These are phyloP conservation scores for Vulpes vulpes DNA, from an alignment of 2,113 vertebrate species.

Conservation along the genomic window DNA sequence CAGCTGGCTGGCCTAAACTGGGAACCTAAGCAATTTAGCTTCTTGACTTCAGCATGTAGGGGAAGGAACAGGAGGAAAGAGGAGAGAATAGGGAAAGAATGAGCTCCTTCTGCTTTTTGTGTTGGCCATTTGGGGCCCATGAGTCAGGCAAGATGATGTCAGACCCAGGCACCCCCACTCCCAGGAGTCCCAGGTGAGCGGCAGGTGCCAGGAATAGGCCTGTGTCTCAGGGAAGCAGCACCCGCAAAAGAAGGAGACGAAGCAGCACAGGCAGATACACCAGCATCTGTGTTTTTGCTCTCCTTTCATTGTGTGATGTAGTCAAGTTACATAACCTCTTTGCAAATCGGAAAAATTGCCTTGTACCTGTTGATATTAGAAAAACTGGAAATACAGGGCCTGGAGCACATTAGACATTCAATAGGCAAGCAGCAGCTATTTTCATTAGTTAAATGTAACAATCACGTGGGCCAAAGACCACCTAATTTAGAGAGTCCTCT, in stretches of 20 bases:
- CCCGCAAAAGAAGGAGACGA: not conserved
- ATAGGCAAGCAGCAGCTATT: not conserved
- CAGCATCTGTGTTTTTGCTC: not conserved
- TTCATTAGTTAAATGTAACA: not conserved
- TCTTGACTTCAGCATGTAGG: not conserved
- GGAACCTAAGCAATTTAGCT: not conserved
- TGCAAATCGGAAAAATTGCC: slow-evolving; percentile 56
- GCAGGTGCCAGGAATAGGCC: not conserved
- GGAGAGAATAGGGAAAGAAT: not conserved
- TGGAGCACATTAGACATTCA: not conserved
- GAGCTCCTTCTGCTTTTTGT: not conserved
- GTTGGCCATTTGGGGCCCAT: not conserved
- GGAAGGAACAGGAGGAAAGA: not conserved
- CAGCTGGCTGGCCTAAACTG: not conserved
- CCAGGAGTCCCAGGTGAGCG: not conserved
- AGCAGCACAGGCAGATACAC: not conserved
- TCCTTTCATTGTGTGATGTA: slow-evolving; percentile 24
- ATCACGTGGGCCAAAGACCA: not conserved
- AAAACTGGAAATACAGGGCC: not conserved
- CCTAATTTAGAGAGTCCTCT: not conserved
- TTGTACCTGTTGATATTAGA: not conserved
- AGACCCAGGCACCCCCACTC: not conserved
- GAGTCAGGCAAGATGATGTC: not conserved
- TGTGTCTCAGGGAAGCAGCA: not conserved
- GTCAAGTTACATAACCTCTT: slow-evolving; percentile 52